Percentiles rank a stretch among this genome's conserved stretches.
These are phyloP conservation scores for Microcebus griseorufus DNA, from an alignment of 2,113 vertebrate genomes.

Conservation along the genomic window DNA sequence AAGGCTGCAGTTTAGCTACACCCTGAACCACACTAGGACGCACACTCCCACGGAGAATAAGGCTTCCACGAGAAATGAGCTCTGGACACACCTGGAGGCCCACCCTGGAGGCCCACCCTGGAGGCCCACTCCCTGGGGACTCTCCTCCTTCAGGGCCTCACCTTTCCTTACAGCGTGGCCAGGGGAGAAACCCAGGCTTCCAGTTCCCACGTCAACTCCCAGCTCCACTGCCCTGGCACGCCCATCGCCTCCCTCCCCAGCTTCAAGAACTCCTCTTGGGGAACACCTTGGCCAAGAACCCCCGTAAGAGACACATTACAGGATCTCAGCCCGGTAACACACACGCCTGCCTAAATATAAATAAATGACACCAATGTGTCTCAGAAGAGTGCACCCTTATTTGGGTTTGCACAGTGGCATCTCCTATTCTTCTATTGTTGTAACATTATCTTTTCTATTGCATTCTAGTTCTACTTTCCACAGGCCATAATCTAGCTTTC, in stretches of 20 bases:
- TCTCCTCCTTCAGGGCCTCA: not conserved
- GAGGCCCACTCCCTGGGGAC: not conserved
- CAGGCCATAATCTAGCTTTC: not conserved
- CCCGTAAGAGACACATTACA: not conserved
- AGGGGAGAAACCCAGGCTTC: not conserved
- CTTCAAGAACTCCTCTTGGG: not conserved
- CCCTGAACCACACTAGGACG: not conserved
- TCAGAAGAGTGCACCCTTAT: not conserved
- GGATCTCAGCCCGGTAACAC: not conserved
- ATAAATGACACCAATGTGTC: not conserved
- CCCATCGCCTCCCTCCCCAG: too few species aligned
- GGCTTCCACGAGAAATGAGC: not conserved
- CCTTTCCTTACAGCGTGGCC: not conserved
- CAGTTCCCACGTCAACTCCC: not conserved
- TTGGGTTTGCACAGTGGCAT: accelerated
- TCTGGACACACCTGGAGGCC: not conserved
- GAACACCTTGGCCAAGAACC: not conserved
- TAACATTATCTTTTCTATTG: not conserved
- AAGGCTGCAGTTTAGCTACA: not conserved
- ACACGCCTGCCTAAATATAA: accelerated
- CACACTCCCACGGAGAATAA: not conserved
- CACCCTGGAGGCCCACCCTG: not conserved
- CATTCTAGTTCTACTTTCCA: not conserved
- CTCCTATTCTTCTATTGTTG: not conserved
- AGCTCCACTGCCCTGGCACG: too few species aligned